Conservation (phyloP, 2,797 vertebrate species). For the Gallinago nigripennis region DNA sequence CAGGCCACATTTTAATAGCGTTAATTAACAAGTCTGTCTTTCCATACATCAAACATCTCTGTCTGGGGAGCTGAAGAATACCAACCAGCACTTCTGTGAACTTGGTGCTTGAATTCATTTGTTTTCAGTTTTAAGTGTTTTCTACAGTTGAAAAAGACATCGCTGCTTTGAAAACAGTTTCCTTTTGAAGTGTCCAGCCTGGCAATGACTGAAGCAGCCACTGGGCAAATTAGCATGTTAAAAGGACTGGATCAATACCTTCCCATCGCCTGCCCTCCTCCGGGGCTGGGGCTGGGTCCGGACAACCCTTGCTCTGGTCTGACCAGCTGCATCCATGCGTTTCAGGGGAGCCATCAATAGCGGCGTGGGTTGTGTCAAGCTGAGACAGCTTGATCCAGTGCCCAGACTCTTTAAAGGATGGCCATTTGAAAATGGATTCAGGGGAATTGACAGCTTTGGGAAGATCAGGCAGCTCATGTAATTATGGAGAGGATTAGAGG, state of each 20-base stretch:
- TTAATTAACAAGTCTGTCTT: constrained; percentile 52
- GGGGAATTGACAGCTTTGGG: constrained; percentile 69
- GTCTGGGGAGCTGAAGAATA: constrained; percentile 17
- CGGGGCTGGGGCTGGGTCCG: constrained; percentile 2
- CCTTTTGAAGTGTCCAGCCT: constrained; percentile 84
- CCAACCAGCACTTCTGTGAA: constrained; percentile 32
- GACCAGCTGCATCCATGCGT: constrained; percentile 58
- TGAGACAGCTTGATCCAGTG: constrained; percentile 59
- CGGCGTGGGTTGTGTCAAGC: background rate
- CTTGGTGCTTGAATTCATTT: constrained; percentile 70
- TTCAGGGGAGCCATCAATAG: constrained; percentile 39
- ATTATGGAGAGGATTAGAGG: constrained; percentile 78
- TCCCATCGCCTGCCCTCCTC: constrained; percentile 18
- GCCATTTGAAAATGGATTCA: constrained; percentile 70
- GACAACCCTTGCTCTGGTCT: constrained; percentile 23
- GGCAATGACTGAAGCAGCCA: constrained; percentile 81
- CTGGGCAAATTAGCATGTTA: constrained; percentile 87
- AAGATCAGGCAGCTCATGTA: constrained; percentile 73
- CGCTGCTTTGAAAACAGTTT: constrained; percentile 80
- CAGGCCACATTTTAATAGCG: constrained; percentile 36
- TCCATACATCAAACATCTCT: constrained; percentile 22
- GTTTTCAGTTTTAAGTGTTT: constrained; percentile 69
- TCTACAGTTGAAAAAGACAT: constrained; percentile 73
- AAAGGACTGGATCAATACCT: constrained; percentile 86
- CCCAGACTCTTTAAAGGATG: constrained; percentile 65